Evolutionary conservation across 2,113 vertebrate genomes (phyloP).

Genomic region (Nibea albiflora): DNA sequence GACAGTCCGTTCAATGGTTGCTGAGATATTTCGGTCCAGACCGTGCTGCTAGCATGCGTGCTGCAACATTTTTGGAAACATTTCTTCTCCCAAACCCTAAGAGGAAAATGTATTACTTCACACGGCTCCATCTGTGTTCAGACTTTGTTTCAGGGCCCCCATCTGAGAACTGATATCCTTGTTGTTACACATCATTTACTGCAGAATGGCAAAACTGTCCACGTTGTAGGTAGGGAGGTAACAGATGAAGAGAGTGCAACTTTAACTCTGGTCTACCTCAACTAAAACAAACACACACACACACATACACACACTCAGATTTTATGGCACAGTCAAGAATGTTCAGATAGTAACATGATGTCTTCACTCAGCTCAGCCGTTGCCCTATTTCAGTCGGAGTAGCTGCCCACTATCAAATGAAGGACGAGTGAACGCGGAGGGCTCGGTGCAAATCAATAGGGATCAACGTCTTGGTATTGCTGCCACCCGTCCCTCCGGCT

Average conservation of each 20-base stretch:
- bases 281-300: background rate
- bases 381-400: constrained; percentile 51
- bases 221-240: constrained; percentile 10
- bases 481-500: constrained; percentile 44
- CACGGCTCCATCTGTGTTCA: constrained; percentile 44
- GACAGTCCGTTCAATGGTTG: too few species aligned
- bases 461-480: constrained; percentile 66
- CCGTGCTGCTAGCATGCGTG: background rate
- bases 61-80: background rate
- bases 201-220: constrained; percentile 37
- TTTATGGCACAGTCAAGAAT: constrained; percentile 13
- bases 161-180: constrained; percentile 34
- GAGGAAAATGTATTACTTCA: background rate
- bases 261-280: background rate
- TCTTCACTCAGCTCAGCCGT: constrained; percentile 35
- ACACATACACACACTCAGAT: background rate
- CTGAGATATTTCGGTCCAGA: background rate
- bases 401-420: constrained; percentile 59
- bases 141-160: constrained; percentile 21
- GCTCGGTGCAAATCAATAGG: constrained; percentile 64
- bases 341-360: constrained; percentile 39
- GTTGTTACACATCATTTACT: constrained; percentile 53
- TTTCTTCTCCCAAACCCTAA: constrained; percentile 15
- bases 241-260: constrained; percentile 24
- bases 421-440: constrained; percentile 40